A percentile compares a stretch with the other conserved stretches of the same genome.
Evolutionary conservation across 2,888 invertebrate species (phyloP).

Genomic region (Apamea crenata): DNA sequence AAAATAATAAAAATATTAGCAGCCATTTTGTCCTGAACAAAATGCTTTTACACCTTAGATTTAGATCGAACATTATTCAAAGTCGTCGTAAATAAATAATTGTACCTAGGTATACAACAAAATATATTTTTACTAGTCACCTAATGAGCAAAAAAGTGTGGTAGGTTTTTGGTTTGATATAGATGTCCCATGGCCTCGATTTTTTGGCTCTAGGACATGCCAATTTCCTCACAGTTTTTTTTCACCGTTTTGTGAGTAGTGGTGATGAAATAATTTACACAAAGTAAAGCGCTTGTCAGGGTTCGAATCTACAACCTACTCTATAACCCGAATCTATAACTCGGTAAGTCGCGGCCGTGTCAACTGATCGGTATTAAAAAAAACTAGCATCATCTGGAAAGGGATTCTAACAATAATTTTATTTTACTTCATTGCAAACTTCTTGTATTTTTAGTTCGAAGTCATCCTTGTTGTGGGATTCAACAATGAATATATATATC

Average conservation of each 20-base stretch:
- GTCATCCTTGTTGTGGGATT: background rate
- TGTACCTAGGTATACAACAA: background rate
- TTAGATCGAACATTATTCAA: constrained; percentile 50
- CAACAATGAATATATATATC: background rate
- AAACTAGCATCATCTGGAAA: background rate
- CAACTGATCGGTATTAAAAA: background rate
- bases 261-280: background rate
- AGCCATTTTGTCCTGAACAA: constrained; percentile 27
- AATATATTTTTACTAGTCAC: constrained; percentile 1
- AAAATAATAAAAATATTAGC: constrained; percentile 43
- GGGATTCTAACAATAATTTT: background rate
- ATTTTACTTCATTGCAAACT: background rate
- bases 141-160: background rate
- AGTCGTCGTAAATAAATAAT: constrained; percentile 30
- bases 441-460: background rate
- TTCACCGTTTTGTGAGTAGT: background rate
- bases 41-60: constrained; percentile 56
- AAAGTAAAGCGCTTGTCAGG: background rate
- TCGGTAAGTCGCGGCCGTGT: background rate
- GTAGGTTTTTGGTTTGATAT: background rate
- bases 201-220: background rate
- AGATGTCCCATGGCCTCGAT: background rate
- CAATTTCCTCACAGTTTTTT: no score
- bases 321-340: no score
- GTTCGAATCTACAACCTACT: background rate